These are phyloP conservation scores for Clarias pachynema DNA, from an alignment of 2,797 vertebrate species.

Conservation along the genomic window DNA sequence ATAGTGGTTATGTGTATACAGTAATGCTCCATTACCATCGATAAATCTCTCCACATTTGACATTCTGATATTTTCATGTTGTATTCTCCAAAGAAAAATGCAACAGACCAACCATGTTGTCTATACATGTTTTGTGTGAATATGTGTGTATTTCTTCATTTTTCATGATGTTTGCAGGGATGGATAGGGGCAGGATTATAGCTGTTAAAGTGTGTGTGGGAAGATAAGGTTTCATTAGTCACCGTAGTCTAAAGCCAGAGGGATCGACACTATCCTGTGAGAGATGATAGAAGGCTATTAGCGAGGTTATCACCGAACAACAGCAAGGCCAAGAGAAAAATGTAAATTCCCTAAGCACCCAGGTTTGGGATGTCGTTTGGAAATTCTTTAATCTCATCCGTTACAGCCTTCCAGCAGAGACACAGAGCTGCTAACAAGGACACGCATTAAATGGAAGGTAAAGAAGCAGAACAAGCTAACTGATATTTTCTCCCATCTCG, in stretches of 20 bases:
- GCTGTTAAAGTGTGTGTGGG: constrained; percentile 56
- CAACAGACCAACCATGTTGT: neutral
- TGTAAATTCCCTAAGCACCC: neutral
- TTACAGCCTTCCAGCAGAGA: constrained; percentile 20
- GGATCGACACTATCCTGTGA: constrained; percentile 36
- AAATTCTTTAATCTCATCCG: neutral
- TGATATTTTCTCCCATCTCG: too few species aligned
- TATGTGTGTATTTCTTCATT: neutral
- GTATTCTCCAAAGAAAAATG: neutral
- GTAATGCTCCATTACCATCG: constrained; percentile 40
- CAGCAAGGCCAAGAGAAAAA: constrained; percentile 23
- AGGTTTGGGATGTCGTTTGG: neutral
- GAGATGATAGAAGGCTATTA: constrained; percentile 42
- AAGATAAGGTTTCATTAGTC: constrained; percentile 70
- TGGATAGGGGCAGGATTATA: neutral
- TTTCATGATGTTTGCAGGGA: constrained; percentile 23
- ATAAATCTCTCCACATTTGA: constrained; percentile 15
- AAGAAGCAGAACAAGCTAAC: neutral
- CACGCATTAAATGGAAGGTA: neutral
- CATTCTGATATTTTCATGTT: neutral
- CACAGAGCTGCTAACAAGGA: neutral
- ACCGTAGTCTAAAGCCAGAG: constrained; percentile 56
- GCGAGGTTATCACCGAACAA: constrained; percentile 36
- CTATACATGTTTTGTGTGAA: neutral
- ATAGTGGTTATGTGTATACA: too few species aligned